These are phyloP conservation scores for Ibidorhyncha struthersii DNA, from an alignment of 2,113 vertebrate genomes.

Conservation along the genomic window DNA sequence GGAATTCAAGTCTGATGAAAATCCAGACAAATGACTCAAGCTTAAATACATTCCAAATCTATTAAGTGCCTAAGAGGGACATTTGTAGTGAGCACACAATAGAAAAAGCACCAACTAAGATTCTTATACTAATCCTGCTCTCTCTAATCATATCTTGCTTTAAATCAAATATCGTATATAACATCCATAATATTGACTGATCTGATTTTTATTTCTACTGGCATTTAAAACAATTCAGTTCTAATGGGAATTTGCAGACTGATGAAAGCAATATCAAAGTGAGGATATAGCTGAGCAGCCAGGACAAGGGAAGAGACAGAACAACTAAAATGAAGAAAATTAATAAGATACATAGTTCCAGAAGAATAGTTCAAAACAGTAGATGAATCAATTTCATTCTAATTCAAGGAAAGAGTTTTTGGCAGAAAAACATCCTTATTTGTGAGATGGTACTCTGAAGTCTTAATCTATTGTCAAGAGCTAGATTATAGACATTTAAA, in stretches of 20 bases:
- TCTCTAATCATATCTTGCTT: background rate
- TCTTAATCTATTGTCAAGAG: background rate
- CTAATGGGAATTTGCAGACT: background rate
- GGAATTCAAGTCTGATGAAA: background rate
- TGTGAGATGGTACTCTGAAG: background rate
- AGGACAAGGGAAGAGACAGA: background rate
- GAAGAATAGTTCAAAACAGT: background rate
- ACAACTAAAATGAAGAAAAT: background rate
- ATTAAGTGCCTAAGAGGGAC: background rate
- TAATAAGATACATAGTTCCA: background rate
- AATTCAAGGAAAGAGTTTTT: background rate
- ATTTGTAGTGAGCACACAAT: background rate
- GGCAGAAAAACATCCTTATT: background rate
- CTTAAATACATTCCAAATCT: background rate
- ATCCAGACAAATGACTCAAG: background rate
- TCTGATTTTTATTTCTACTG: background rate
- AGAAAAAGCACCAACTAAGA: background rate
- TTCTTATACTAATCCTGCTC: background rate
- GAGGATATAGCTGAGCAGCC: background rate
- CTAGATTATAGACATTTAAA: background rate
- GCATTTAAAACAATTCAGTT: background rate
- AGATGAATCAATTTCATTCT: background rate
- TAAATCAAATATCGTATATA: background rate
- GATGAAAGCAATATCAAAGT: background rate
- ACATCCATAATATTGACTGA: background rate